These are phyloP conservation scores for Dyspetes luteomarginatus DNA, from an alignment of 2,888 invertebrate genomes.

Conservation along the genomic window DNA sequence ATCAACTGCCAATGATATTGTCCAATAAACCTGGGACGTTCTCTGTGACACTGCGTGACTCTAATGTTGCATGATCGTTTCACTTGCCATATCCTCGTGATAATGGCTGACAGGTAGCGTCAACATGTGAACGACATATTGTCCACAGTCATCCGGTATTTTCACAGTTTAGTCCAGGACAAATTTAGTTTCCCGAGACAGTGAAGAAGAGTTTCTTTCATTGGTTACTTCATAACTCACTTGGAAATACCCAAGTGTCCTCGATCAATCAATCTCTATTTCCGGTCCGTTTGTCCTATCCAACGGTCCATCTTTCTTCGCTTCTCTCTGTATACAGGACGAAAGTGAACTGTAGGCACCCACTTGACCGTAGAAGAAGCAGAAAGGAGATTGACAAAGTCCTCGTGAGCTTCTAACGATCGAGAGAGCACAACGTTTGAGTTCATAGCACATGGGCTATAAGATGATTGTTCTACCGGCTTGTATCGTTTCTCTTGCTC, in stretches of 20 bases:
- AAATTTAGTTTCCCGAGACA: neutral
- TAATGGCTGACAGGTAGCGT: neutral
- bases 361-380: slow-evolving; percentile 11
- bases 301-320: slow-evolving; percentile 19
- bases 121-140: slow-evolving; percentile 1
- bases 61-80: neutral
- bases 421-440: neutral
- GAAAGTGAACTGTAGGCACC: slow-evolving; percentile 1
- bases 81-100: neutral
- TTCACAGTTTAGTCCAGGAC: neutral
- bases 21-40: neutral
- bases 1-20: neutral
- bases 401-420: slow-evolving; percentile 8
- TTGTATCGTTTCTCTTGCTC: slow-evolving; percentile 36
- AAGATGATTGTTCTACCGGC: slow-evolving; percentile 34
- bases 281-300: slow-evolving; percentile 36
- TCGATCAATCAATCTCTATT: slow-evolving; percentile 45
- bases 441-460: slow-evolving; percentile 20
- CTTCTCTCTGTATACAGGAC: neutral
- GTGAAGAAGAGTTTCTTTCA: slow-evolving; percentile 18
- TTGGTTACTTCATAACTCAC: slow-evolving; percentile 42
- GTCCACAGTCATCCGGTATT: neutral
- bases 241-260: slow-evolving; percentile 19
- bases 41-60: neutral
- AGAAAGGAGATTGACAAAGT: slow-evolving; percentile 41